Percentiles rank a stretch among this genome's conserved stretches.
Conservation (phyloP, 2,797 vertebrate genomes). For the Arnoldichthys spilopterus region DNA sequence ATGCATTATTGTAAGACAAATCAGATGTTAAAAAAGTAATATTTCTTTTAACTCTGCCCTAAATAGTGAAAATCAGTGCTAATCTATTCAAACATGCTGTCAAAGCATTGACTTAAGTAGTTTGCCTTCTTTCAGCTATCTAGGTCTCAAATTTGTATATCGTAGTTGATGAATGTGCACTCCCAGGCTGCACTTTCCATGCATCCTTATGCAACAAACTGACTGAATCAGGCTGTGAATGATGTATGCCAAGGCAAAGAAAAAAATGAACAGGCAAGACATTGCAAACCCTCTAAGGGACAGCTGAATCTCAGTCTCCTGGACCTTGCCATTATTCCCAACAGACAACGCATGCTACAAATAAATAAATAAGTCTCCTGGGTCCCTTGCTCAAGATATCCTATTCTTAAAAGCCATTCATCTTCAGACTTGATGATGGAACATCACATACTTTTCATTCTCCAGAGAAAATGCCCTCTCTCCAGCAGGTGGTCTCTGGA, state of each 20-base stretch:
- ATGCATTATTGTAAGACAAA: too few relatives aligned
- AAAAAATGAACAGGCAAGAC: not conserved
- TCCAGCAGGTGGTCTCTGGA: not conserved
- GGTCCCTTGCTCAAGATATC: slow-evolving; percentile 20
- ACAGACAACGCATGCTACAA: slow-evolving; percentile 22
- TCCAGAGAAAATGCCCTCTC: slow-evolving; percentile 20
- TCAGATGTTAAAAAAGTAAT: too few relatives aligned
- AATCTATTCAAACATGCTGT: not conserved
- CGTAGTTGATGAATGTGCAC: not conserved
- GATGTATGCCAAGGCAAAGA: not conserved
- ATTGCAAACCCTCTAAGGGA: not conserved
- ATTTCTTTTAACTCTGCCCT: too few relatives aligned
- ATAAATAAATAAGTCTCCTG: slow-evolving; percentile 28
- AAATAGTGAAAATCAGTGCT: too few relatives aligned
- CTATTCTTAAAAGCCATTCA: slow-evolving; percentile 27
- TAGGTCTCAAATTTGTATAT: not conserved
- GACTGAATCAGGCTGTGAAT: not conserved
- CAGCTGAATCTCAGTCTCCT: slow-evolving; percentile 19
- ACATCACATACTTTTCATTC: slow-evolving; percentile 1
- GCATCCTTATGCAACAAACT: not conserved
- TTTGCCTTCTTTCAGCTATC: not conserved
- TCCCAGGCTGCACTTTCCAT: not conserved
- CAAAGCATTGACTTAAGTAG: not conserved
- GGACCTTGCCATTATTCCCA: slow-evolving; percentile 26
- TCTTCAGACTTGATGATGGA: slow-evolving; percentile 11